Conservation (phyloP, 1,140 invertebrate species). For the Lithobius niger region DNA sequence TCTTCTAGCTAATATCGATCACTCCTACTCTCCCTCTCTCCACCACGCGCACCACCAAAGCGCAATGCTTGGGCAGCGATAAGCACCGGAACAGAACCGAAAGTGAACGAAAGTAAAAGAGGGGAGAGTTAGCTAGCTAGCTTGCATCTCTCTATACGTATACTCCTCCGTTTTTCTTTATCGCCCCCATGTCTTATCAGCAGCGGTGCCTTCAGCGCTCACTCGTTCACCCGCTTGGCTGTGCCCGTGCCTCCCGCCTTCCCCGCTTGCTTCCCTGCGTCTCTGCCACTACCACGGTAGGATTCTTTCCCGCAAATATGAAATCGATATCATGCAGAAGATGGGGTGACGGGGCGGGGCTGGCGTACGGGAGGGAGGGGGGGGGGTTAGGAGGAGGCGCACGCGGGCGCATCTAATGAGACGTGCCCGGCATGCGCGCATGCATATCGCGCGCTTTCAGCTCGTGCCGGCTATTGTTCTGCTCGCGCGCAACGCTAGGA, state of each 20-base stretch:
- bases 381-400: neutral
- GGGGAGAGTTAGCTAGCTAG: too few species aligned
- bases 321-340: constrained; percentile 4
- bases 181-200: constrained; percentile 9
- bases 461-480: neutral
- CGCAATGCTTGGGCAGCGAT: constrained; percentile 7
- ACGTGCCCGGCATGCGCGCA: constrained; percentile 8
- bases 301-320: constrained; percentile 7
- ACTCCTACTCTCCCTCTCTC: too few species aligned
- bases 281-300: neutral
- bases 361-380: neutral
- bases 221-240: too few species aligned
- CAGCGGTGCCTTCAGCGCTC: neutral
- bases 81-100: constrained; percentile 7
- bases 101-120: neutral
- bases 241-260: too few species aligned
- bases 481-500: too few species aligned
- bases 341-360: neutral
- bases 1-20: too few species aligned
- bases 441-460: constrained; percentile 9
- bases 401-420: constrained; percentile 8
- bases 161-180: constrained; percentile 7
- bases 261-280: too few species aligned
- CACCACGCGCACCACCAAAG: constrained; percentile 25
- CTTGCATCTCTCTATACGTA: too few species aligned